Percentiles rank a stretch among this genome's conserved stretches.
Evolutionary conservation across 2,113 vertebrate genomes (phyloP).

Genomic region (Ceyx melanurus): DNA sequence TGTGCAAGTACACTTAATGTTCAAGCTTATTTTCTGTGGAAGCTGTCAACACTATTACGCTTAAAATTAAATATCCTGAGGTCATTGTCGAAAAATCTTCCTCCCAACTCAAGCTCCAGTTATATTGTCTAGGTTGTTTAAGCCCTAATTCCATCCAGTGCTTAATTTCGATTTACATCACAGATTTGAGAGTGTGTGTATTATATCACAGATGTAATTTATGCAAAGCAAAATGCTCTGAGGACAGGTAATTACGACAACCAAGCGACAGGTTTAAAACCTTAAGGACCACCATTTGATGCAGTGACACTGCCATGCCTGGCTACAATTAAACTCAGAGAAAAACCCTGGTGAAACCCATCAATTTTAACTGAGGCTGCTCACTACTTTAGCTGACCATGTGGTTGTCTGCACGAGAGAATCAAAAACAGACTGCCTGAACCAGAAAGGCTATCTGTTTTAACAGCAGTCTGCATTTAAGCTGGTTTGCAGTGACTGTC

Average conservation of each 20-base stretch:
- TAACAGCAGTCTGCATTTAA: neutral
- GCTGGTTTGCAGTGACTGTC: neutral
- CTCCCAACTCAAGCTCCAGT: neutral
- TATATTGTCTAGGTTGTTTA: neutral
- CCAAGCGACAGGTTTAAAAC: neutral
- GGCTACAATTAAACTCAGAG: neutral
- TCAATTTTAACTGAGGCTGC: neutral
- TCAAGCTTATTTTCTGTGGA: neutral
- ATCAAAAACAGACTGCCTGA: neutral
- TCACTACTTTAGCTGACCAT: neutral
- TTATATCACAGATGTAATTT: neutral
- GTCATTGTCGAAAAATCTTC: neutral
- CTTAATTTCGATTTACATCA: neutral
- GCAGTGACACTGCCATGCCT: neutral
- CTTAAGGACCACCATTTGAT: neutral
- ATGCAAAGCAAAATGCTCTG: neutral
- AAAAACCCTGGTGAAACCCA: neutral
- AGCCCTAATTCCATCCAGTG: neutral
- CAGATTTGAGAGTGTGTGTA: neutral
- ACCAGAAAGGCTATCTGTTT: neutral
- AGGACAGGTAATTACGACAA: rapidly evolving
- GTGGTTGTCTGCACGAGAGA: rapidly evolving
- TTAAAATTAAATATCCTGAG: neutral
- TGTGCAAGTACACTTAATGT: neutral
- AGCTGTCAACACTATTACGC: neutral